Base-by-base conservation (phyloP, 2,888 invertebrate species). In the Drosophila neutralis region DNA sequence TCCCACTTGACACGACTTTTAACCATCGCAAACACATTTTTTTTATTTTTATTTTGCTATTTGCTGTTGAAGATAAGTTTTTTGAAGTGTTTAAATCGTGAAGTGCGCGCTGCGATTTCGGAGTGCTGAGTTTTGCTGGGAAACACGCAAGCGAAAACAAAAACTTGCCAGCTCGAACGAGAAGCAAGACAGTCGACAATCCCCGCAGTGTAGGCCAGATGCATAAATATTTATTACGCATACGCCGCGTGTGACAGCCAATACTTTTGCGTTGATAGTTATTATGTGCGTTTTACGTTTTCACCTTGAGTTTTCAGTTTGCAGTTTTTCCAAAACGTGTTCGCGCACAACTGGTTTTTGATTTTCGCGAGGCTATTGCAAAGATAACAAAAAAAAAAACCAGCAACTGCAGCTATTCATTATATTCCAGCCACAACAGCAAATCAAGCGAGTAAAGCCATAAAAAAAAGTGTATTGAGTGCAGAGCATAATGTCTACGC, bases 211-310 rank as follows among this genome's bases (percentile, higher is more conserved):
- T 70, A 49, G 69, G 69, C 69, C 70, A 75, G 80, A 69, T 72
- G 77, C 78, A 90, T 78, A 73, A 76, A 83, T 86, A 89, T 89
- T 83, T 86, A 90, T 89, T 74, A 83, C 82, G 74, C 87, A 86
- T 89, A 83, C 90, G 90, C 89, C 61, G 65, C 73, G 75, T 86
- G 71, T 73, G 82, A 83, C 84, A 64, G 49, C 33, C 48, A 62
- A 74, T 21, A 48, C 52, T 51, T 73, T 73, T 54, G 60, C 31
- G 57, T 38, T 24, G 24, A 52, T 54, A 69, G 54, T 33, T 54
- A 40, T 38, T 60, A 51, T 52, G 66, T 69, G 64, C 62, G 57
- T 69, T 61, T 53, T 33, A 29, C 35, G 53, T 69, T 72, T 60
- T 80, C 68, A 83, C 82, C 82, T 89, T 87, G 87, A 68, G 71